These are phyloP conservation scores for Holothuria leucospilota DNA, from an alignment of 53 echinoderm and acorn worm genomes.

Conservation along the genomic window DNA sequence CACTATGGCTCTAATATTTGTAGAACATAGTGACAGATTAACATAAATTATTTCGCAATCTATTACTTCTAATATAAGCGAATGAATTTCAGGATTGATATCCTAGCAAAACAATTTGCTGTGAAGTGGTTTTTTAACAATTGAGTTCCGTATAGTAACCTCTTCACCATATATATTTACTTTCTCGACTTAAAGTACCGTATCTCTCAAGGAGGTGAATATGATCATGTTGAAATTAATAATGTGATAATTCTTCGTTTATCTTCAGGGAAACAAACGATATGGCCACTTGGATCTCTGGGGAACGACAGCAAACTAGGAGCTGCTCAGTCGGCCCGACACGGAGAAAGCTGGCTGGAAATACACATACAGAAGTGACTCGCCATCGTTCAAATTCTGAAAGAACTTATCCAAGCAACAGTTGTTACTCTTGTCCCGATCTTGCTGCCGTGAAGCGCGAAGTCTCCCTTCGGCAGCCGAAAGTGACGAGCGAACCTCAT, in stretches of 20 bases:
- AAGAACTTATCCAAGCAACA: background rate
- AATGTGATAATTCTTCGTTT: background rate
- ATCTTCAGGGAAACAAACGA: background rate
- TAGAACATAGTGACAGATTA: no score
- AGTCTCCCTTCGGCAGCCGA: background rate
- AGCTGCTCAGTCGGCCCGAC: slow-evolving; percentile 44
- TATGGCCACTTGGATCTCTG: slow-evolving; percentile 15
- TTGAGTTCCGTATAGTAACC: no score
- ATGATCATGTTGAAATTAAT: no score
- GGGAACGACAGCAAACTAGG: background rate
- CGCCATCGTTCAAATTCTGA: slow-evolving; percentile 19
- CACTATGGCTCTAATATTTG: no score
- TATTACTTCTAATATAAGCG: no score
- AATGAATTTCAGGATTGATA: no score
- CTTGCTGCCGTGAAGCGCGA: slow-evolving; percentile 57
- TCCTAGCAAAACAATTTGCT: no score
- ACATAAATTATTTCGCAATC: no score
- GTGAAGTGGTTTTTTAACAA: no score
- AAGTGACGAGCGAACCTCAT: background rate
- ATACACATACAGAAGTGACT: background rate
- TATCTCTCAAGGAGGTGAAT: no score
- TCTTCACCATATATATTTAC: no score
- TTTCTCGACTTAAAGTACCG: no score
- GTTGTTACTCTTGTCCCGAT: slow-evolving; percentile 77
- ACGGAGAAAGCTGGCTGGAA: slow-evolving; percentile 32